These are phyloP conservation scores for Trachemys scripta DNA, from an alignment of 2,113 vertebrate species.

Conservation along the genomic window DNA sequence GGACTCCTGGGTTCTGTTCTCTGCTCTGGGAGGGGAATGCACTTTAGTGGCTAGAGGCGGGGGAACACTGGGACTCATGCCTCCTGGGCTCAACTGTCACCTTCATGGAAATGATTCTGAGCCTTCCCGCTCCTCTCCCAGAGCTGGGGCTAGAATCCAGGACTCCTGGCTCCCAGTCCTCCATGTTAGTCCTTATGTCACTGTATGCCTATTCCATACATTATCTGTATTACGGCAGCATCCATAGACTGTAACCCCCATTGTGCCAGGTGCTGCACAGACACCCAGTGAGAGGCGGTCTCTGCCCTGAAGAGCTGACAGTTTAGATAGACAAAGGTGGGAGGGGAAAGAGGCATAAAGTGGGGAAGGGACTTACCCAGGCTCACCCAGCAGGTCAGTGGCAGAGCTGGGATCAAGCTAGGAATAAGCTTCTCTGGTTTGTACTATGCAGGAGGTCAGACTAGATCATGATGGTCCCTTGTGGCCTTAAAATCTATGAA, in stretches of 20 bases:
- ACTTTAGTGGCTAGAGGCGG: not conserved
- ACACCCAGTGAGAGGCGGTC: not conserved
- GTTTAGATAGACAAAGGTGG: too few relatives aligned
- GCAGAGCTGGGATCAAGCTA: not conserved
- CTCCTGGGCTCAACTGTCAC: not conserved
- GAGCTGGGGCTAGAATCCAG: not conserved
- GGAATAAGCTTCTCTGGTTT: not conserved
- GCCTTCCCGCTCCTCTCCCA: not conserved
- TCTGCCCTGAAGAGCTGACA: not conserved
- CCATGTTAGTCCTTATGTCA: not conserved
- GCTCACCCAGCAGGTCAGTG: not conserved
- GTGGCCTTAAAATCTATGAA: not conserved
- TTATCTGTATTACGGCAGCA: too few relatives aligned
- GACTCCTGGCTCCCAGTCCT: not conserved
- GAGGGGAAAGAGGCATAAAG: not conserved
- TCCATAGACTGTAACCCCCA: not conserved
- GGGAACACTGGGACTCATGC: not conserved
- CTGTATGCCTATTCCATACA: not conserved
- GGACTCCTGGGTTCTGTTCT: not conserved
- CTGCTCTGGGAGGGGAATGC: not conserved
- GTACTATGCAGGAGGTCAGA: not conserved
- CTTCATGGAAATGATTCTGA: not conserved
- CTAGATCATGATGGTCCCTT: not conserved
- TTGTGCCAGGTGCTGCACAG: not conserved
- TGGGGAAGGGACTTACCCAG: not conserved